Base-by-base conservation (phyloP, 2,113 vertebrate genomes). In the Fregata magnificens region DNA sequence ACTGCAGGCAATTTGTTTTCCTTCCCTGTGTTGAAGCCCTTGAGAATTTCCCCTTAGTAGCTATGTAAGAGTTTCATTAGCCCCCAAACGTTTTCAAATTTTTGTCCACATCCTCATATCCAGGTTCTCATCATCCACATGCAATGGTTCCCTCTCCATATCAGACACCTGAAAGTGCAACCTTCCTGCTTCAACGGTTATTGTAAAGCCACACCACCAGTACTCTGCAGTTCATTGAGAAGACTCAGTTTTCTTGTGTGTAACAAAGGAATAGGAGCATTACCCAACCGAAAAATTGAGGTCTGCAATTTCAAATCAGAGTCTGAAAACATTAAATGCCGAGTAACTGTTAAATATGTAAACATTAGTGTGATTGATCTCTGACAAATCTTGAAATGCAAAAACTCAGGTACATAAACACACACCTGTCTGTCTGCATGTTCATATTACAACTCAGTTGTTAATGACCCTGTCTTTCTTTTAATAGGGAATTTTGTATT, bases 111-210 rank as follows among this genome's bases (percentile, higher is more conserved):
- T 56, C 29, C 26, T 90, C 42, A 31, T 40, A 62, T 70, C 24
- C 26, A 66, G 42, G 22, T 76, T 58, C 28, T 77, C 28, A 61
- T 50, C 36, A 92, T 20, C 24, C 11, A 20, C 15, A 32, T 26
- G 45, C 3, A 5, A 47, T 0, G 0, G 31, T 38, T 87, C 6
- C 16, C 14, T 45, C 45, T 81, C 38, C 3, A 2, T n/a, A 32
- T 47, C 11, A 45, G 32, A 32, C 38, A 81, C 5, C 9, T 67
- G 61, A 61, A 86, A 82, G 24, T 17, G 9, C 26, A 86, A 3
- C 19, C 52, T 90, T 47, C 31, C 58, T 67, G 10, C 31, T 66
- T 71, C 20, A 44, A 7, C 0, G 2, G 11, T 66, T 81, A 45
- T 47, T 38, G 18, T 49, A 84, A 86, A 94, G 9, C 29, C 47